Evolutionary conservation across 2,888 invertebrate species (phyloP).

Genomic region (Euplagia quadripunctaria): DNA sequence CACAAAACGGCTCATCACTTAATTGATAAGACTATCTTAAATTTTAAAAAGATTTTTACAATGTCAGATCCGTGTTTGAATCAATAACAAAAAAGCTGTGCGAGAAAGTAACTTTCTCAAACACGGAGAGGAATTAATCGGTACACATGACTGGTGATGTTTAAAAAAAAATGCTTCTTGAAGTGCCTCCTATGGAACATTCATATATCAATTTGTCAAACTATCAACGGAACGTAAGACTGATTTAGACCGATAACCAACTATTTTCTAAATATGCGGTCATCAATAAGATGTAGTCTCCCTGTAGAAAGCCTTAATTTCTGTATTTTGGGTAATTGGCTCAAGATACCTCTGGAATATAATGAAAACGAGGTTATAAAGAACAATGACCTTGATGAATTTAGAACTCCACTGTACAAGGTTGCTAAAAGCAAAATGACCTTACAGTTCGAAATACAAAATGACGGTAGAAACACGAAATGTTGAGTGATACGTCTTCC

Average conservation of each 20-base stretch:
- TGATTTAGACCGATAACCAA: not conserved
- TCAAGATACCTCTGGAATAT: no score
- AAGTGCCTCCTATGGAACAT: not conserved
- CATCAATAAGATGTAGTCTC: no score
- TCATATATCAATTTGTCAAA: not conserved
- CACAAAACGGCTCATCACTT: not conserved
- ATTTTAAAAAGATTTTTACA: constrained; percentile 5
- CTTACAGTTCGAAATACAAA: no score
- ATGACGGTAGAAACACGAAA: no score
- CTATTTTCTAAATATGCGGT: not conserved
- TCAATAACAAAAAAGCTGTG: constrained; percentile 30
- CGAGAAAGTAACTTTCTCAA: constrained; percentile 52
- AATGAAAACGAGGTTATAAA: no score
- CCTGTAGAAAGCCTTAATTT: not conserved
- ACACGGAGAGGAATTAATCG: constrained; percentile 12
- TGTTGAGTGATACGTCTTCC: no score
- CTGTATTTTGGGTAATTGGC: not conserved
- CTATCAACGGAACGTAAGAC: not conserved
- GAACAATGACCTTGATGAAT: no score
- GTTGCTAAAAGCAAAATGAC: no score
- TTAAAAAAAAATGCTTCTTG: not conserved
- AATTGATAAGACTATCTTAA: constrained; percentile 2
- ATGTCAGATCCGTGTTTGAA: constrained; percentile 18
- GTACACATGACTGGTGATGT: not conserved
- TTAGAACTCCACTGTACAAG: no score